Base-by-base conservation (phyloP, 2,888 invertebrate species). In the Pyrochroa serraticornis region DNA sequence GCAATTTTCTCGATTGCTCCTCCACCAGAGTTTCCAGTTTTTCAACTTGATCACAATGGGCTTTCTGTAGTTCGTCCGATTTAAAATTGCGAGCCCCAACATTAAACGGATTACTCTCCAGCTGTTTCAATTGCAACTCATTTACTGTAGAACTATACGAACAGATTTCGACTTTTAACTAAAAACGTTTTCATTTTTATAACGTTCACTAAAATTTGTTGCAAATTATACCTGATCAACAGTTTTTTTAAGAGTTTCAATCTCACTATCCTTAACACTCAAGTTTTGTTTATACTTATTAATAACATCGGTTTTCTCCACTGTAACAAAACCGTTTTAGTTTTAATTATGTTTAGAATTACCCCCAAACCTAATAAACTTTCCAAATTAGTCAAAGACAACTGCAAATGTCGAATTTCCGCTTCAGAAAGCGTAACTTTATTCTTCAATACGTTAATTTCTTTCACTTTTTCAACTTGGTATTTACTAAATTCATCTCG, bases 41-140 rank as follows among this genome's bases (percentile, higher is more conserved):
- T 9, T 49, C 38, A 48, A 75, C 68, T 64, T 72, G 70, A 31
- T 70, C 66, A 52, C 68, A 62, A 47, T 72, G 64, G 6, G 66
- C 67, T 45, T 65, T 69, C 52, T 71, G 71, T 9, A 71, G 46
- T 64, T 74, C 73, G 44, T 68, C 72, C 35, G 70, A 67, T 56
- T 70, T 71, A 30, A 68, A 71, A 60, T 60, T 61, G 35, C 69
- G 69, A 22, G 66, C 64, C 43, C 59, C 65, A 22, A 63, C 49
- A 58, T 62, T 69, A 51, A 73, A 73, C 6, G 71, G 70, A 50
- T 71, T 69, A 22, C 62, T 67, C 52, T 70, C 69, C 13, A 60
- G 55, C 13, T 73, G 45, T 67, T 74, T 71, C 9, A 72, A 37
- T 45, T 74, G 68, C 30, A 74, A 46, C 37, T 74, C 74, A 47